Evolutionary conservation across 92 coral and sea anemone genomes (phyloP), one percentile per base, ranked within the genome.

Genomic region (Parazoanthus darwini): DNA sequence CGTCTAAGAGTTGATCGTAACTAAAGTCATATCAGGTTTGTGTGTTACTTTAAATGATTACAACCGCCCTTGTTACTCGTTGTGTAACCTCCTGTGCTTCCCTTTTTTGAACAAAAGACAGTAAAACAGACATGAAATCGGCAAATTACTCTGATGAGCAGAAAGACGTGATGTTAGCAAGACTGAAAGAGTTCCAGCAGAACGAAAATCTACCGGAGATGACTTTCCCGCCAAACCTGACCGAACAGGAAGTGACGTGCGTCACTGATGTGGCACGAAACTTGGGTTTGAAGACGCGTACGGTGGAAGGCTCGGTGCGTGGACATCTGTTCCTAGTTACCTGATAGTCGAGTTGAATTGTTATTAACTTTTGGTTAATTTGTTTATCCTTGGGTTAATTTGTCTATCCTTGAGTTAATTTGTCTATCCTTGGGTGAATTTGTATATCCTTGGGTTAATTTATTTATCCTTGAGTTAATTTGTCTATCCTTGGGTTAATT

Each of bases 211-310:
- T 82, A 35, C 83, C 50, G 23, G 93, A 91, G 78, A 87, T 91
- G 74, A 20, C 76, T 58, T 91, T 91, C 75, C 93, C 93, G 63
- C 74, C 88, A 36, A 87, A 89, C 18, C 86, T 91, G 66, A 91
- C 93, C 5, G 42, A 48, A 35, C 89, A 88, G 37, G 93, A 91
- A 29, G 88, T 82, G 18, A 77, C 85, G 80, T 91, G 89, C 67
- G 36, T 91, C 39, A 86, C 76, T 7, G 90, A 91, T 67, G 90
- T 87, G 56, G 93, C 93, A 5, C 26, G 75, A 37, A 73, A 33
- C 29, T 74, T 74, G 76, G 90, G 59, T n/a, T 50, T 90, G 59
- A 50, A 90, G 67, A 63, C 87, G 4, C 76, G 74, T 48, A 42
- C 39, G 33, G 78, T 77, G 4, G 85, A 86, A 26, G 84, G 89